Evolutionary conservation across 2,113 vertebrate species (phyloP).

Genomic region (Hemibagrus wyckioides): DNA sequence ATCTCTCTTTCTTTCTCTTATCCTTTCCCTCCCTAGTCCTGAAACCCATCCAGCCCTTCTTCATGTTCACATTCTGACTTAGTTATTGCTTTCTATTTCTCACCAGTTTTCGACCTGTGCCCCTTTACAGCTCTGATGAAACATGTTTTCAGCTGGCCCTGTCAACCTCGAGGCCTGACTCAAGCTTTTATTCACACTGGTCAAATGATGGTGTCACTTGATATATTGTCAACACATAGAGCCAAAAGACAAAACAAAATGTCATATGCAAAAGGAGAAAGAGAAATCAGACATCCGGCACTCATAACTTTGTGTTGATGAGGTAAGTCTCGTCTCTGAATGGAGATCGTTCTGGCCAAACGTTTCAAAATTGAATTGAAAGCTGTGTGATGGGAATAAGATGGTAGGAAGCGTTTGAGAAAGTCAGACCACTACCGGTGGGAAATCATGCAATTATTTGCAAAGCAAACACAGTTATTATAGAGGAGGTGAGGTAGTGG

Average conservation of each 20-base stretch:
- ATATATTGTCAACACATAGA: constrained; percentile 44
- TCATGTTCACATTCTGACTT: constrained; percentile 16
- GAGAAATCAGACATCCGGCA: constrained; percentile 13
- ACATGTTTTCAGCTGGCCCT: constrained; percentile 20
- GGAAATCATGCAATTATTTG: constrained; percentile 46
- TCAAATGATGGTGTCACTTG: constrained; percentile 50
- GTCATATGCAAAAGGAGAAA: constrained; percentile 4
- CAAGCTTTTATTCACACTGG: constrained; percentile 43
- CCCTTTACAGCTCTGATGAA: constrained; percentile 17
- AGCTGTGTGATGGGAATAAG: constrained; percentile 32
- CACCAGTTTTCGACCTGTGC: constrained; percentile 24
- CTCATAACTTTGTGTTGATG: neutral
- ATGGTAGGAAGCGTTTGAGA: constrained; percentile 24
- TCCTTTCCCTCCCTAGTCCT: constrained; percentile 4
- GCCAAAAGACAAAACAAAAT: constrained; percentile 42
- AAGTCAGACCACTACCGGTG: constrained; percentile 31
- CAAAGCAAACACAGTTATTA: constrained; percentile 36
- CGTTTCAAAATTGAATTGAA: constrained; percentile 7
- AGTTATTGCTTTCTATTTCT: constrained; percentile 10
- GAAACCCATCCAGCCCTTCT: constrained; percentile 39
- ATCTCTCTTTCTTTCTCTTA: constrained; percentile 30
- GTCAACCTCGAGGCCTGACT: constrained; percentile 18
- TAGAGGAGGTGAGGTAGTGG: constrained; percentile 57
- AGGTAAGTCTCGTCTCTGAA: neutral
- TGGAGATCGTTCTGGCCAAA: constrained; percentile 7